phyloP scores from a whole-genome alignment of 2,113 vertebrate species.

The Sebastes fasciatus region DNA sequence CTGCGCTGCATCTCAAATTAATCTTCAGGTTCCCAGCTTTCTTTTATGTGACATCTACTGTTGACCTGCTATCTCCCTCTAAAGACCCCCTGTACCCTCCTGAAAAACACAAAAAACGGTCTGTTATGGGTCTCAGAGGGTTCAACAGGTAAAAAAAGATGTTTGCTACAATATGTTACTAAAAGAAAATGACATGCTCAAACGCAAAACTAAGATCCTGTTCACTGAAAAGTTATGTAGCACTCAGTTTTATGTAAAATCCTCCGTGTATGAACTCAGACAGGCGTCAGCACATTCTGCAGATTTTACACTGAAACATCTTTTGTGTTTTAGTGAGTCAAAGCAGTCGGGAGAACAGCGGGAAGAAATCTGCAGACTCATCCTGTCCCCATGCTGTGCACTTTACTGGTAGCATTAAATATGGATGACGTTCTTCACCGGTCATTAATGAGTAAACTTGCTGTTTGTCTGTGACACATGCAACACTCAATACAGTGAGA shows the following conservation, averaged over 20 bases:
- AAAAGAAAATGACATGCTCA: background rate
- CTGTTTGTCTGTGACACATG: constrained; percentile 41
- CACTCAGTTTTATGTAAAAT: background rate
- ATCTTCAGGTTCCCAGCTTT: too few species aligned
- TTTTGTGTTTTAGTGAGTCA: constrained; percentile 49
- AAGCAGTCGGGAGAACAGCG: constrained; percentile 25
- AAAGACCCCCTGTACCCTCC: too few species aligned
- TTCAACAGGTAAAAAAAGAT: background rate
- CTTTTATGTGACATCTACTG: too few species aligned
- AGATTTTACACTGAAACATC: constrained; percentile 22
- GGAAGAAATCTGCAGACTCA: constrained; percentile 35
- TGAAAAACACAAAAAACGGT: too few species aligned
- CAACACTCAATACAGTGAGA: constrained; percentile 22
- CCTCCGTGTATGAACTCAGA: background rate
- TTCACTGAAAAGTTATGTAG: background rate
- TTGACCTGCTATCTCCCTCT: too few species aligned
- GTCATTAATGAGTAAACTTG: constrained; percentile 45
- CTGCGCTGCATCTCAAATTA: too few species aligned
- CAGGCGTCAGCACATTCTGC: constrained; percentile 1
- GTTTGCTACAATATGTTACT: background rate
- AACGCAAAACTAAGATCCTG: background rate
- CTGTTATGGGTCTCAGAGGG: too few species aligned
- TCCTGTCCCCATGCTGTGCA: constrained; percentile 43
- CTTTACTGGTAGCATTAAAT: constrained; percentile 57
- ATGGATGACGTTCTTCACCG: constrained; percentile 48